Percentiles rank a stretch among this genome's conserved stretches.
Evolutionary conservation across 2,797 vertebrate species (phyloP).

Genomic region (Potorous gilbertii): DNA sequence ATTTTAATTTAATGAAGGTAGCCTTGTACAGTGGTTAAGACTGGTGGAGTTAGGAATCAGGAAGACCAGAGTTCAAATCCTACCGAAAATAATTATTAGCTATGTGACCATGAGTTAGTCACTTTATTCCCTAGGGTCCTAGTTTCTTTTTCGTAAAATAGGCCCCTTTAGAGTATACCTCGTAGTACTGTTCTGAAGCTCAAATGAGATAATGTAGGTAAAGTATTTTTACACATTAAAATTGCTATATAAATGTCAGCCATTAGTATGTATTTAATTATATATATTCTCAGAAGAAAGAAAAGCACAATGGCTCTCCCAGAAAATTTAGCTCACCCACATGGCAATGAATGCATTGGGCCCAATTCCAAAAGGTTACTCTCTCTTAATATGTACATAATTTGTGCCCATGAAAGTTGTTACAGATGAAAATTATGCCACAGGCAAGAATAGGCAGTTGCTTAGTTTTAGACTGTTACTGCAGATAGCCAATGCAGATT

Average conservation of each 20-base stretch:
- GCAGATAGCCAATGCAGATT: slow-evolving; percentile 9
- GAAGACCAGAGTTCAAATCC: background rate
- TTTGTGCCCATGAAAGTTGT: background rate
- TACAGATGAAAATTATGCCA: slow-evolving; percentile 12
- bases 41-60: background rate
- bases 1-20: background rate
- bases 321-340: background rate
- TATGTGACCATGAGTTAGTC: background rate
- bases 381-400: background rate
- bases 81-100: background rate
- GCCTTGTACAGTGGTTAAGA: background rate
- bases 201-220: background rate
- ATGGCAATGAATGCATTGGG: background rate
- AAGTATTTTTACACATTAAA: background rate
- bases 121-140: background rate
- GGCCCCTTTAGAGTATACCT: background rate
- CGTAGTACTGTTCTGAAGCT: background rate
- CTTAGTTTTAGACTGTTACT: slow-evolving; percentile 7
- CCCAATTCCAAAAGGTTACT: slow-evolving; percentile 34
- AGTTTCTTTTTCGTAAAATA: background rate
- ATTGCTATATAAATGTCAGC: background rate
- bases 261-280: background rate
- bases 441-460: background rate
- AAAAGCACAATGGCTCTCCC: background rate
- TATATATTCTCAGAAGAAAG: background rate